Conservation (phyloP, 2,113 vertebrate species). For the Daphoenositta chrysoptera region DNA sequence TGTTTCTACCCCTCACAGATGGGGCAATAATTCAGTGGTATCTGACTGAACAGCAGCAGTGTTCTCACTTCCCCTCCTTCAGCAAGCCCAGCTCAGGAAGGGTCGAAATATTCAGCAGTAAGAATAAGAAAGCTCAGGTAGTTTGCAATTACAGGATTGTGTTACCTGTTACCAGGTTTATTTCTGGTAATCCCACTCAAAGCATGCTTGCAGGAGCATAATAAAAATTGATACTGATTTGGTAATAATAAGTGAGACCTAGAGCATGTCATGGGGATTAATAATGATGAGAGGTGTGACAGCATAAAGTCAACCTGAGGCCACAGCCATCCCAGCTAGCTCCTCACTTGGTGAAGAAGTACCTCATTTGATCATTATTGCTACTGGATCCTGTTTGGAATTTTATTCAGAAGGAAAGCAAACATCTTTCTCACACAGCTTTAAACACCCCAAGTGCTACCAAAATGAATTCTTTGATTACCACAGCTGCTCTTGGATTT, state of each 20-base stretch:
- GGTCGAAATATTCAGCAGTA: background rate
- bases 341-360: background rate
- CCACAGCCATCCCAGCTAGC: background rate
- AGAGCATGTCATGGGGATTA: background rate
- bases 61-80: background rate
- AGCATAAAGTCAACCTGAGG: background rate
- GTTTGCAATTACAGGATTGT: background rate
- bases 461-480: background rate
- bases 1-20: background rate
- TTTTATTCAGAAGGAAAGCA: background rate
- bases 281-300: background rate
- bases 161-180: background rate
- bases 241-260: background rate
- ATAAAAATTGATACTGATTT: background rate
- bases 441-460: background rate
- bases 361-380: background rate
- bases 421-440: background rate
- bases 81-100: background rate
- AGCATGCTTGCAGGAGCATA: background rate
- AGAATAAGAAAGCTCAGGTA: background rate
- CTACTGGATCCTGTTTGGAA: background rate
- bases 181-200: background rate
- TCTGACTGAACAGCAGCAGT: background rate
- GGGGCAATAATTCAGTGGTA: background rate
- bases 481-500: background rate